Percentiles rank a stretch among this genome's conserved stretches.
phyloP scores from a whole-genome alignment of 2,797 vertebrate genomes.

The Rachycentron canadum region DNA sequence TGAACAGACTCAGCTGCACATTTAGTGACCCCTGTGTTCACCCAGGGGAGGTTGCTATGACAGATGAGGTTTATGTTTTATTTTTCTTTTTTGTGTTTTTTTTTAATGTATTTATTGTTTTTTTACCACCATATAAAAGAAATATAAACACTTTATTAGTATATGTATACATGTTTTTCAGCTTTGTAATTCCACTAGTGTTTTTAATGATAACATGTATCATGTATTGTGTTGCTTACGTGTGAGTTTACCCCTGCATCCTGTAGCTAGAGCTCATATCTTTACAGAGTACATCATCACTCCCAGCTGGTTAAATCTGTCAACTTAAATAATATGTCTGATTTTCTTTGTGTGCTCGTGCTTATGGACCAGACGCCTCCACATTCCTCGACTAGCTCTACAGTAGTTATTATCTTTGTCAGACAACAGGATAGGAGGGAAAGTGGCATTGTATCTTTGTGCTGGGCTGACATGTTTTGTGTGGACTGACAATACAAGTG shows the following conservation, averaged over 20 bases:
- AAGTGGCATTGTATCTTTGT: not conserved
- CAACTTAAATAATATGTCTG: slow-evolving; percentile 6
- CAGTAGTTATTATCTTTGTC: slow-evolving; percentile 14
- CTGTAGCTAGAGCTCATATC: not conserved
- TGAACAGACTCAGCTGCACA: slow-evolving; percentile 59
- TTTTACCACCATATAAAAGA: too few relatives aligned
- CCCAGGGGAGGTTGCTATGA: slow-evolving; percentile 25
- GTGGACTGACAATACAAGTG: not conserved
- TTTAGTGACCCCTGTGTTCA: slow-evolving; percentile 51
- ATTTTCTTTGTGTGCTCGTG: not conserved
- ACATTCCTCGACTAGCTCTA: not conserved
- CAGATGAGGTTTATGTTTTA: slow-evolving; percentile 43
- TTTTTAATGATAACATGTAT: not conserved
- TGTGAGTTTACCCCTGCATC: not conserved
- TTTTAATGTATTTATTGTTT: not conserved
- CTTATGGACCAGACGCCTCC: slow-evolving; percentile 2
- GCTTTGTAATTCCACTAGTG: not conserved
- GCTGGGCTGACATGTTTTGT: slow-evolving; percentile 3
- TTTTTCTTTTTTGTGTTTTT: not conserved
- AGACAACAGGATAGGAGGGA: slow-evolving; percentile 14
- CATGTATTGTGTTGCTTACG: not conserved
- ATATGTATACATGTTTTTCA: not conserved
- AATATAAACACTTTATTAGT: not conserved
- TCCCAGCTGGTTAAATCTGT: not conserved
- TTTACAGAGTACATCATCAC: not conserved